Conservation (phyloP, 2,888 invertebrate species). For the Exocentrus adspersus region DNA sequence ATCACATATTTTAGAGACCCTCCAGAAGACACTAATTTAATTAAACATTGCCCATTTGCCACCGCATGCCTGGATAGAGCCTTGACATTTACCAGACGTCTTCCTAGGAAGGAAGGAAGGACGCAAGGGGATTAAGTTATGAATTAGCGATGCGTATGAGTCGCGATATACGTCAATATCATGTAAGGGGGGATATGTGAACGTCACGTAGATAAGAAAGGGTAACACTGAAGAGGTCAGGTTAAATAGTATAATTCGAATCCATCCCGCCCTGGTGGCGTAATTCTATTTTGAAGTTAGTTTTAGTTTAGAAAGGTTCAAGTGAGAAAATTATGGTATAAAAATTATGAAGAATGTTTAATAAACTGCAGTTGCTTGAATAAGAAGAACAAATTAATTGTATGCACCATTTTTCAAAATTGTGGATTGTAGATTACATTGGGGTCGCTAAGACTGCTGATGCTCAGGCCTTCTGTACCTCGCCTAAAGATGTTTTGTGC, state of each 20-base stretch:
- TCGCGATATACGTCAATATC: conserved; percentile 26
- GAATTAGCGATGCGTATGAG: conserved; percentile 13
- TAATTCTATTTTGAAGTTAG: too few species aligned
- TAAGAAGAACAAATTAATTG: too few species aligned
- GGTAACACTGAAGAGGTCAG: conserved; percentile 4
- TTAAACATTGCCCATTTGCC: not conserved
- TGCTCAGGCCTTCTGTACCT: too few species aligned
- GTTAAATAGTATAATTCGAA: conserved; percentile 28
- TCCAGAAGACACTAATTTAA: not conserved
- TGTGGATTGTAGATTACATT: too few species aligned
- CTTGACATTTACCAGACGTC: not conserved
- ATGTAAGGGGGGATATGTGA: conserved; percentile 22
- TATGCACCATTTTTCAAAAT: too few species aligned
- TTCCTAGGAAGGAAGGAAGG: not conserved
- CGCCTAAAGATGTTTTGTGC: too few species aligned
- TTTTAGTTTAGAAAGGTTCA: too few species aligned
- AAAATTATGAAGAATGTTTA: too few species aligned
- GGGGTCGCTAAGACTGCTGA: too few species aligned
- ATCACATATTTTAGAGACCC: not conserved
- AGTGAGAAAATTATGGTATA: too few species aligned
- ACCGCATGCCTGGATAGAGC: not conserved
- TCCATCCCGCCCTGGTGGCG: conserved; percentile 9
- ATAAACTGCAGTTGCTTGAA: too few species aligned
- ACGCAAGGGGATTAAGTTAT: conserved; percentile 13
- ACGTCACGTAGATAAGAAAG: conserved; percentile 23